Base-by-base conservation (phyloP, 2,888 invertebrate genomes). In the Drosophila phalerata region DNA sequence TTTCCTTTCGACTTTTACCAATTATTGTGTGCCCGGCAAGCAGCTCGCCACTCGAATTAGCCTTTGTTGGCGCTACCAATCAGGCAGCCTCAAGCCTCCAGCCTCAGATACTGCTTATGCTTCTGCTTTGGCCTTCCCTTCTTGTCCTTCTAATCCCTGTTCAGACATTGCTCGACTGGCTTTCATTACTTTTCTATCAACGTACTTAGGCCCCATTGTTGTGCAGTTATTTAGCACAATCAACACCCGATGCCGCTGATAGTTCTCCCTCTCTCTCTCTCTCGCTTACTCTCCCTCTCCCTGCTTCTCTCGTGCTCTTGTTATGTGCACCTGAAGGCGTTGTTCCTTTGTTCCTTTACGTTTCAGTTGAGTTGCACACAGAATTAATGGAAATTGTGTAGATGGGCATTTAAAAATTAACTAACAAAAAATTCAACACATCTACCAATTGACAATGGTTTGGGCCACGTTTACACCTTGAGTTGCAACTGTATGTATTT, bases 171-270 rank as follows among this genome's bases (percentile, higher is more conserved):
- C 55, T 51, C 63, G 73, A 61, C 65, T 69, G 72, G 66, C 73
- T 88, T 85, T 85, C 84, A 85, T 85, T 85, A 85, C 88, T 85
- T 85, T 85, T 85, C 84, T 88, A 85, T 88, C 88, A 85, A 88
- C 88, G 84, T 88, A 85, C 84, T 85, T 85, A 85, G 83, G 80
- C 83, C 43, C 85, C 73, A 88, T 85, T 85, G 88, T 85, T 85
- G 88, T 81, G 84, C 88, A 85, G 84, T 85, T 85, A 85, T 88
- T 85, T 85, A 85, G 84, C 79, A 81, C 84, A 85, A 85, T 85
- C 84, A 85, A 85, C 84, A 85, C 88, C 77, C 89, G 84, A 73
- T 78, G 81, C 84, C 72, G 72, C 78, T 71, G 84, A 84, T 82
- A 83, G 70, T 58, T 65, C 43, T 66, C 49, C 8, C 47, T 56